These are phyloP conservation scores for Alouatta palliata DNA, from an alignment of 2,113 vertebrate species.

Conservation along the genomic window DNA sequence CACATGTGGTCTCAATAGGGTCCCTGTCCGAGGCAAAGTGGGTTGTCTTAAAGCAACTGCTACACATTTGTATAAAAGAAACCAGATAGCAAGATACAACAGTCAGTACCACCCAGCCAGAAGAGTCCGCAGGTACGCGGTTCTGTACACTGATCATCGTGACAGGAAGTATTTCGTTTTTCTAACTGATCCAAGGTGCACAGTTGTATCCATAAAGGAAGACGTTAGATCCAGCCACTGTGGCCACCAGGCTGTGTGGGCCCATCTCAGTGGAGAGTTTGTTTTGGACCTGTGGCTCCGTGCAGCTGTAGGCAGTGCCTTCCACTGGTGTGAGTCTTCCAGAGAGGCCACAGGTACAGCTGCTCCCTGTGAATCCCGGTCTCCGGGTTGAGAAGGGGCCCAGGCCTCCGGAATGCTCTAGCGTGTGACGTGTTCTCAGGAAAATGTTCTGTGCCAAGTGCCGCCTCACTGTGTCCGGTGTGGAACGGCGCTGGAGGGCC, in stretches of 20 bases:
- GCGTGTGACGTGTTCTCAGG: slow-evolving; percentile 21
- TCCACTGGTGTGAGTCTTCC: fast-evolving
- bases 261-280: not conserved
- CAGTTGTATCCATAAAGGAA: slow-evolving; percentile 63
- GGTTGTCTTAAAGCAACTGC: not conserved
- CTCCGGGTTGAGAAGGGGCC: not conserved
- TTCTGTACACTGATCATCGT: slow-evolving; percentile 41
- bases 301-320: not conserved
- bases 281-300: not conserved
- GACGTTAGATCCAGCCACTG: not conserved
- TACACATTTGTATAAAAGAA: not conserved
- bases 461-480: not conserved
- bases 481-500: not conserved
- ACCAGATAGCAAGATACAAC: not conserved
- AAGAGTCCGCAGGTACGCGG: slow-evolving; percentile 11
- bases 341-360: fast-evolving
- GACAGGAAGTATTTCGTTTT: slow-evolving; percentile 38
- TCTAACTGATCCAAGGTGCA: slow-evolving; percentile 19
- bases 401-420: not conserved
- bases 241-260: slow-evolving; percentile 23
- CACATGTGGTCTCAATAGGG: not conserved
- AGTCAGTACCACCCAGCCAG: slow-evolving; percentile 23
- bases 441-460: slow-evolving; percentile 12
- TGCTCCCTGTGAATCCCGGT: not conserved
- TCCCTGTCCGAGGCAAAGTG: not conserved